A percentile compares a stretch with the other conserved stretches of the same genome.
Evolutionary conservation across 1,140 invertebrate genomes (phyloP).

Genomic region (Dreissena rostriformis): DNA sequence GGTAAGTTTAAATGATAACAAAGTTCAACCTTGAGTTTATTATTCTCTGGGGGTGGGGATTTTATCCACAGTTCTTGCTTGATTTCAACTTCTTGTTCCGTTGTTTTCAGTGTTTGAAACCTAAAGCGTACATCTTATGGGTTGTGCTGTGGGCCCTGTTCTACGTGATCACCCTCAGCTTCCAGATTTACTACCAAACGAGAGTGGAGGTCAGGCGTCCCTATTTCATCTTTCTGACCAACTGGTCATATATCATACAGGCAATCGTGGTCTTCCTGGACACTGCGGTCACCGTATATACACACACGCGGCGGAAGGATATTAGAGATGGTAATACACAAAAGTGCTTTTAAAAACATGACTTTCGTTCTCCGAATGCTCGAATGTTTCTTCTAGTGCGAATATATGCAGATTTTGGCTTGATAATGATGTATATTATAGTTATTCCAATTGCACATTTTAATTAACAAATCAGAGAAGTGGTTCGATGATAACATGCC

Average conservation of each 20-base stretch:
- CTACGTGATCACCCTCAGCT: constrained; percentile 4
- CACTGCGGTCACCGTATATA: constrained; percentile 7
- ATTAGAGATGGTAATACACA: constrained; percentile 13
- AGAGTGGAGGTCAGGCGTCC: background rate
- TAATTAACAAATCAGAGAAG: too few relatives aligned
- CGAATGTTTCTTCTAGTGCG: too few relatives aligned
- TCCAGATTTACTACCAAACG: constrained; percentile 25
- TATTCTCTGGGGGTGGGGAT: too few relatives aligned
- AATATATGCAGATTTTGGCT: too few relatives aligned
- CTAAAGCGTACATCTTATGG: constrained; percentile 32
- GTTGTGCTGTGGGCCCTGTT: constrained; percentile 26
- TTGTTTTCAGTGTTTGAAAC: constrained; percentile 36
- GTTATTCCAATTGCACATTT: too few relatives aligned
- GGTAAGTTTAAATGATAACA: too few relatives aligned
- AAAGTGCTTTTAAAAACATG: background rate
- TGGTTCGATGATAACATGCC: too few relatives aligned
- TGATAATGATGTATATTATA: too few relatives aligned
- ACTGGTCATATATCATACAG: constrained; percentile 27
- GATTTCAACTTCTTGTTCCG: background rate
- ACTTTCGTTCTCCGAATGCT: too few relatives aligned
- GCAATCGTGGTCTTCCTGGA: constrained; percentile 11
- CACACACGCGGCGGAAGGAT: constrained; percentile 5
- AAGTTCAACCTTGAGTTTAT: too few relatives aligned
- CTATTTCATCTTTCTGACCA: constrained; percentile 36
- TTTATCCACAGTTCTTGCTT: too few relatives aligned